Conservation (phyloP, 2,113 vertebrate species). For the Pardalotus punctatus region DNA sequence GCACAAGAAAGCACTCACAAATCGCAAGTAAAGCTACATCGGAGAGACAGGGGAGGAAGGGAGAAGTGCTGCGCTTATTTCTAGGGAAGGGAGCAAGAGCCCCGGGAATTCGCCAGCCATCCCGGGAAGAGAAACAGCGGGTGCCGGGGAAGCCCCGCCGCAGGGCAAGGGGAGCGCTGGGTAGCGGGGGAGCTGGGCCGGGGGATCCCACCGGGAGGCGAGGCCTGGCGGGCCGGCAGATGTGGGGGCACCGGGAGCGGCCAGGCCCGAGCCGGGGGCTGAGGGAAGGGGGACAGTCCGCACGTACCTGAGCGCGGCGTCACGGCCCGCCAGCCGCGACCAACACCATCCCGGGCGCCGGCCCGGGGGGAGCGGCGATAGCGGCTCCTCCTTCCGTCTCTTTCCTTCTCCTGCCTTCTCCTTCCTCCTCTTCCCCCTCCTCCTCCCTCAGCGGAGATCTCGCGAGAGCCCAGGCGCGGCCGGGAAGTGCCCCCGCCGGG, state of each 20-base stretch:
- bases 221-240: neutral
- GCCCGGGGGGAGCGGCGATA: neutral
- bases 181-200: no score
- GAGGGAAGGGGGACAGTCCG: neutral
- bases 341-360: conserved; percentile 32
- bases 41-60: neutral
- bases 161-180: neutral
- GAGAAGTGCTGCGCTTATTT: fast-evolving
- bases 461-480: neutral
- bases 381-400: neutral
- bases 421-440: neutral
- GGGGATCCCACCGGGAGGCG: neutral
- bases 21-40: neutral
- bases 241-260: no score
- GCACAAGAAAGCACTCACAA: neutral
- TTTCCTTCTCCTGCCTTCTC: neutral
- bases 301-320: conserved; percentile 9
- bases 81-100: fast-evolving
- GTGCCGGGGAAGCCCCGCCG: neutral
- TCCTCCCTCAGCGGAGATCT: neutral
- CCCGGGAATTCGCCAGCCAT: neutral
- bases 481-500: fast-evolving
- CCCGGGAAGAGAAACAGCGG: neutral
- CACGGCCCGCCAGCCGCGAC: neutral
- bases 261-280: neutral